Evolutionary conservation across 2,888 invertebrate genomes (phyloP).

Genomic region (Mythimna impura): DNA sequence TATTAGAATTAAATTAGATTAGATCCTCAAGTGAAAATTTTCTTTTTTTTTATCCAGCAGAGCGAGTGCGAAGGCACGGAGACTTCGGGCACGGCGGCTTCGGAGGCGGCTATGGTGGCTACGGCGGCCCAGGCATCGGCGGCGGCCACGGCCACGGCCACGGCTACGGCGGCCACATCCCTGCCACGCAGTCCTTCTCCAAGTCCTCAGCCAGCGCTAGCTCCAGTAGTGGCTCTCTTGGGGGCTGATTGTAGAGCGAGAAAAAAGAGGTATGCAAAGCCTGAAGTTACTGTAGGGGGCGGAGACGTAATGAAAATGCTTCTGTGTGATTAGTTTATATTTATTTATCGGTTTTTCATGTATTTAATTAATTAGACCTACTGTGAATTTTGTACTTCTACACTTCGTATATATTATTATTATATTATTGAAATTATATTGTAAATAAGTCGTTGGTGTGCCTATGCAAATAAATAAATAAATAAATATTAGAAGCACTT

Average conservation of each 20-base stretch:
- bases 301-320: no score
- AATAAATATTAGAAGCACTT: no score
- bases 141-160: conserved; percentile 62
- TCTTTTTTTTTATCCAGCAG: conserved; percentile 57
- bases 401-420: no score
- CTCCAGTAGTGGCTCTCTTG: conserved; percentile 51
- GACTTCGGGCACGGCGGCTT: conserved; percentile 66
- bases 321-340: no score
- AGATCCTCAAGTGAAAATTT: neutral
- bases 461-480: no score
- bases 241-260: conserved; percentile 23
- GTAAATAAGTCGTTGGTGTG: no score
- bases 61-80: conserved; percentile 68
- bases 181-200: conserved; percentile 75
- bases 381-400: no score
- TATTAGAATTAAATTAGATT: no score
- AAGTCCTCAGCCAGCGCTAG: conserved; percentile 80
- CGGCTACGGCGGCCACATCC: conserved; percentile 60
- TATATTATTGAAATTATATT: no score
- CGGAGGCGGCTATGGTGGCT: conserved; percentile 67
- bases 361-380: no score
- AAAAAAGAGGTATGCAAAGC: neutral
- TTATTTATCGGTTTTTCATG: no score
- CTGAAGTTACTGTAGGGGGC: no score
- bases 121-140: conserved; percentile 60